Percentiles rank a stretch among this genome's conserved stretches.
phyloP scores from a whole-genome alignment of 92 coral and sea anemone species.

The Zoanthus sansibaricus region DNA sequence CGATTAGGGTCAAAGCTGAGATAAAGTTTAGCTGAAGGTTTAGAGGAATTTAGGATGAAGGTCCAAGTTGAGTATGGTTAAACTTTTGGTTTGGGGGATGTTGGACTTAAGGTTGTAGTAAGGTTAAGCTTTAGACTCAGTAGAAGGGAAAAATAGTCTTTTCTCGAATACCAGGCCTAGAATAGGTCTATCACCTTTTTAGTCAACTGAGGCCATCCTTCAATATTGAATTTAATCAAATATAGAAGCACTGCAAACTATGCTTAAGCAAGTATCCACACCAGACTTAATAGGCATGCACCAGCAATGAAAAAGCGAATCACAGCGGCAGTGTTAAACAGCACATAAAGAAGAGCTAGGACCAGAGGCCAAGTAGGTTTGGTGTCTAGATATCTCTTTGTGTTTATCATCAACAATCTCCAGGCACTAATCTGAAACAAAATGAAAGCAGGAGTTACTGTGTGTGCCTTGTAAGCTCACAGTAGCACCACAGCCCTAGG shows the following conservation, averaged over 20 bases:
- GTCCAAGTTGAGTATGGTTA: no score
- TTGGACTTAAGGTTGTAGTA: no score
- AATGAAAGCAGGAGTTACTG: conserved; percentile 89
- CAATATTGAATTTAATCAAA: not conserved
- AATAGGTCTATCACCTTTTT: no score
- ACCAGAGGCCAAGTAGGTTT: conserved; percentile 71
- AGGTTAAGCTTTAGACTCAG: no score
- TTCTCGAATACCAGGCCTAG: no score
- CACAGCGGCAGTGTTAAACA: conserved; percentile 76
- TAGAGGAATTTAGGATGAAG: no score
- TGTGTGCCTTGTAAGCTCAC: conserved; percentile 64
- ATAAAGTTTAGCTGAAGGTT: no score
- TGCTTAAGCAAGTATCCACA: conserved; percentile 52
- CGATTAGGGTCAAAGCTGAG: no score
- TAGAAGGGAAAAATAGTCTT: no score
- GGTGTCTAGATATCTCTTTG: conserved; percentile 66
- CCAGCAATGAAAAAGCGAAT: conserved; percentile 67
- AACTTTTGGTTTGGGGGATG: no score
- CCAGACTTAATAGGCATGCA: conserved; percentile 58
- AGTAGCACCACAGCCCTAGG: conserved; percentile 36
- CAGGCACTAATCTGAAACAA: conserved; percentile 86
- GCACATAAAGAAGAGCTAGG: conserved; percentile 73
- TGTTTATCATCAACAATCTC: conserved; percentile 63
- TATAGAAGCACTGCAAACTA: not conserved
- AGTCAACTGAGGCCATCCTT: not conserved